Evolutionary conservation across 2,113 vertebrate species (phyloP), one percentile per base, ranked within the genome.

Genomic region (Perca fluviatilis): DNA sequence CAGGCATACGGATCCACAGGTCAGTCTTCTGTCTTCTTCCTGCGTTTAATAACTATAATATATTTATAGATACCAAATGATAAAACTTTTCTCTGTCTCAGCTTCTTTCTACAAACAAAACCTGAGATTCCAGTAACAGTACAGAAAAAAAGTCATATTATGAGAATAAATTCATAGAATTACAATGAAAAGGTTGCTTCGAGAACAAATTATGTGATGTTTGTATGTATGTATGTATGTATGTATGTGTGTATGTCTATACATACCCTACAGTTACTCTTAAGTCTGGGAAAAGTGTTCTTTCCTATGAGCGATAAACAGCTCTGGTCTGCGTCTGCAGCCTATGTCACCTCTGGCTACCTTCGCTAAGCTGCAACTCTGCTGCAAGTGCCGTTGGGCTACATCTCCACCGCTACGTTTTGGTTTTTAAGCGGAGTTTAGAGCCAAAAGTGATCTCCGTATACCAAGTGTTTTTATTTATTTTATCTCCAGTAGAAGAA

Each of bases 1-100:
- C 95, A 95, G 81, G 68, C 93, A 16, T 91, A 94, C 4, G 88
- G 92, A 67, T 73, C 83, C 0, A 66, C 93, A 94, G 96, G 96
- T 96, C 58, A 94, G 95, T 84, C 15, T 16, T 40, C 18, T 12
- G 12, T 53, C 11, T 36, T 47, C 36, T 30, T 27, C 50, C 50
- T 64, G 27, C 12, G 4, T 63, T 53, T 72, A 21, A 13, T 10
- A 60, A 73, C 18, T 14, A 23, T n/a, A 10, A 11, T 3, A 43
- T 43, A 43, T 43, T 43, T 43, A 11, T 43, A 43, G 10, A 43
- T 11, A 43, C 18, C n/a, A 9, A 9, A 36, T 50, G 8, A 11
- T 50, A 4, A 10, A 21, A 25, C 1, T 36, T 33, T 0, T 50
- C 19, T 18, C 21, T 36, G 19, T 51, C 16, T 16, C 27, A 8